Base-by-base conservation (phyloP, 2,113 vertebrate genomes). In the Cyprinodon brontotheroides region DNA sequence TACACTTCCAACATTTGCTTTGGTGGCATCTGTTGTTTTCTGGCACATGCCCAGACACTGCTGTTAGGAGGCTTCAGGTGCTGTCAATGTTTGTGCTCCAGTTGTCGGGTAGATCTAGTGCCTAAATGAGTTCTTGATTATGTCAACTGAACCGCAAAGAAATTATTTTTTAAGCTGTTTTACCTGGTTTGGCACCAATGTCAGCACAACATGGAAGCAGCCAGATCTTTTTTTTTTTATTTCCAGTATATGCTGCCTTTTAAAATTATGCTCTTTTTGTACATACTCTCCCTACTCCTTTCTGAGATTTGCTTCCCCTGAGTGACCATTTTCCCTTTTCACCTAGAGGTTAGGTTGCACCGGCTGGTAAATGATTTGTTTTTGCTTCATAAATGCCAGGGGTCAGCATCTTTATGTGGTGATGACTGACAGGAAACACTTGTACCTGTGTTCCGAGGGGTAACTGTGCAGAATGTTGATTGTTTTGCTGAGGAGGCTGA, bases 11-110 rank as follows among this genome's bases (percentile, higher is more conserved):
- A 70, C 87, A 67, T 91, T 87, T 89, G 87, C 89, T 89, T 87
- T 81, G 85, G 90, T 92, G 86, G 79, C 90, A 87, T 87, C 88
- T 90, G 91, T 79, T 88, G 38, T 85, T 85, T 80, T 48, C 74
- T 80, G 89, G 76, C 84, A 47, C 47, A 40, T 72, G 45, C 65
- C 84, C 79, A 3, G 62, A 64, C 38, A 76, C 81, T 70, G 82
- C 80, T 82, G 85, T 17, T 87, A 65, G 65, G 80, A 78, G 61
- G 82, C 81, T 72, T 81, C 83, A 65, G 77, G 77, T 80, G 84
- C 36, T 8, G 78, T 83, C 67, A 14, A 17, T 71, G 83, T 75
- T 82, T 70, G 72, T 40, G 73, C 77, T 78, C 72, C 79, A 75
- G 77, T 65, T 76, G 70, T 78, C 67, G 59, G 53, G 50, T 4